Base-by-base conservation (phyloP, 2,797 vertebrate species). In the Tinamus major region DNA sequence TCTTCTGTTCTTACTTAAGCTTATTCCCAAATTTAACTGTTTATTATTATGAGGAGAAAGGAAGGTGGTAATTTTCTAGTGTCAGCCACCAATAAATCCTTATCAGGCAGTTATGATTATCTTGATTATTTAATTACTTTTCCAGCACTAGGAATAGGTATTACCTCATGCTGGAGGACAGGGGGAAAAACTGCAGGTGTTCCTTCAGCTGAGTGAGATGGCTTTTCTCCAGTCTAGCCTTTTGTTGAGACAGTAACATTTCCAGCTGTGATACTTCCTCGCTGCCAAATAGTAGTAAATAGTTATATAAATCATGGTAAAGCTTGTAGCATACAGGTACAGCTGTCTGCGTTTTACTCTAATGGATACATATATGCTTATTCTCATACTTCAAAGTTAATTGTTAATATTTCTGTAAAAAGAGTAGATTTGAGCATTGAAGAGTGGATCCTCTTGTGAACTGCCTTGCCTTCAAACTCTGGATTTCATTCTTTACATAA, bases 91-190 rank as follows among this genome's bases (percentile, higher is more conserved):
- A 49, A 56, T 69, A 76, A 62, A 80, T 62, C 24, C 59, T 88
- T 62, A 42, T 82, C 88, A 95, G 68, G 61, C 79, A 78, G 49
- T 78, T 94, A 69, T 78, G 69, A 92, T 92, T 93, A 95, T 46
- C 78, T 82, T 94, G 75, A 89, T 95, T 61, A 90, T 90, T 95
- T 94, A 89, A 96, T 96, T 94, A 94, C 81, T 89, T 96, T 90
- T 89, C 84, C 76, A 94, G 76, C 20, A 21, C 44, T 75, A 78
- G 82, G 80, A 77, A 33, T 67, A 81, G 72, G 63, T 77, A 62
- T 53, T 55, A 46, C 84, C 86, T 94, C n/a, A 1, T 81, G 62
- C 79, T 13, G 49, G 41, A 90, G 80, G 83, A 16, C 21, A 42
- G 79, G 72, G 48, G 69, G 84, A 84, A 85, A 85, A 93, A 41